Percentiles rank a stretch among this genome's conserved stretches.
Conservation (phyloP, 2,888 invertebrate species). For the Drosophila yooni region DNA sequence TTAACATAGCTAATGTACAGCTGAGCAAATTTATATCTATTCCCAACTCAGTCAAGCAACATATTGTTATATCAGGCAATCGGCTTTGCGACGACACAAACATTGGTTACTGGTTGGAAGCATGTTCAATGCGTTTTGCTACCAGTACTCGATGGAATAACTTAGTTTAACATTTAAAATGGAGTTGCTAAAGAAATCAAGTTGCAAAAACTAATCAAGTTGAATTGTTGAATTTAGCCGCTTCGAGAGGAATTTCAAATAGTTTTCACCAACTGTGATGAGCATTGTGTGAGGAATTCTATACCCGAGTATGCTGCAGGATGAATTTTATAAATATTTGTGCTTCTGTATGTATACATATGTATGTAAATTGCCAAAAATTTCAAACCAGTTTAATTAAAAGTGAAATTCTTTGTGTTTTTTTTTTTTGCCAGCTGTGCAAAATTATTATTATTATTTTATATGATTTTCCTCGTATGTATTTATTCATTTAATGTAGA, state of each 20-base stretch:
- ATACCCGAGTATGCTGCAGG: background rate
- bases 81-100: conserved; percentile 27
- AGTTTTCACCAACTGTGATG: background rate
- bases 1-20: conserved; percentile 43
- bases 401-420: background rate
- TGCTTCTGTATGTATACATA: background rate
- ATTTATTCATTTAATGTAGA: background rate
- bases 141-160: background rate
- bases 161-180: background rate
- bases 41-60: conserved; percentile 16
- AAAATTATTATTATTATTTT: background rate
- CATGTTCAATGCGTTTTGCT: background rate
- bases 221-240: background rate
- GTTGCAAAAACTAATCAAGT: background rate
- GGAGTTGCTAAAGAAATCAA: background rate
- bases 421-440: background rate
- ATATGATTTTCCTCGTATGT: background rate
- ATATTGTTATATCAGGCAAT: conserved; percentile 33
- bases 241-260: background rate
- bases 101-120: conserved; percentile 3
- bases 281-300: background rate
- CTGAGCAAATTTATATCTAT: conserved; percentile 63
- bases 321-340: background rate
- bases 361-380: background rate
- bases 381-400: background rate